Base-by-base conservation (phyloP, 1,140 invertebrate species). In the Lutraria rhynchaena region DNA sequence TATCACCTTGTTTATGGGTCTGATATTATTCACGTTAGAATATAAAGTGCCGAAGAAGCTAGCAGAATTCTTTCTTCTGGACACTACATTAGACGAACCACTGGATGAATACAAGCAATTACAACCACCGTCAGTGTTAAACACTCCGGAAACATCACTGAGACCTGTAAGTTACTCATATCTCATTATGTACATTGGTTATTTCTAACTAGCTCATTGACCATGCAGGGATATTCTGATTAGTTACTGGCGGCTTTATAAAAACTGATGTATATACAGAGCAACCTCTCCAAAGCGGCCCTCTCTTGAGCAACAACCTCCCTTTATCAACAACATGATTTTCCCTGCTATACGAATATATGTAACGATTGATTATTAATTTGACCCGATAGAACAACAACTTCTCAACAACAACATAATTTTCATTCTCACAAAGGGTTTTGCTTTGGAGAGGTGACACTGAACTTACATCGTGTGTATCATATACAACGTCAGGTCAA, bases 1-100 rank as follows among this genome's bases (percentile, higher is more conserved):
- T 19, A 41, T 83, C 19, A 83, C 82, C 2, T 78, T 58, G 29
- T 0, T 83, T 0, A 24, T 83, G 4, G 82, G 82, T 4, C 17
- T 83, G 24, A 22, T 71, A 4, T 29, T 83, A 27, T 73, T 83
- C 55, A 29, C 60, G 15, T 27, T 80, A n/a, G 74, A 83, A 17
- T 53, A 73, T 11, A 73, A 65, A 27, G 57, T 73, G 1, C 75
- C 82, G 1, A 71, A 73, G 67, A 73, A 71, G 31, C 17, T 78
- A 33, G 65, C 82, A 73, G 46, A 67, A n/a, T 83, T 83, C 44
- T 83, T 83, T 33, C 33, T 83, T 1, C 31, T 83, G 1, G 82
- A 83, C 22, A 69, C 51, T 17, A 19, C 55, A 17, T 22, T 78
- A 13, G 78, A 74, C 13, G 58, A 73, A 9, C 41, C 44, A 4